phyloP scores from a whole-genome alignment of 1,140 invertebrate genomes.

The Drosophila kanapiae region DNA sequence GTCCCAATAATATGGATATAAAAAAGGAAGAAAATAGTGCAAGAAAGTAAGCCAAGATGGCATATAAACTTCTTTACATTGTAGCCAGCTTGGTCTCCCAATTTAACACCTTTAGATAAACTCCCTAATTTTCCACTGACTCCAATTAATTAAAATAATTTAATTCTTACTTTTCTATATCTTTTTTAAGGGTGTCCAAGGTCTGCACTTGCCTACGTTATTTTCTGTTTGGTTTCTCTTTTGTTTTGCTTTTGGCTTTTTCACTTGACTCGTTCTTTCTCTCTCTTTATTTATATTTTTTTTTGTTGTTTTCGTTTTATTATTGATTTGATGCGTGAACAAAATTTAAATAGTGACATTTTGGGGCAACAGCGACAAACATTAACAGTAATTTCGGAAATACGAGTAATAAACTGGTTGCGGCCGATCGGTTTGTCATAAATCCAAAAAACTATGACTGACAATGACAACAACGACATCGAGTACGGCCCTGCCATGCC shows the following conservation, averaged over 20 bases:
- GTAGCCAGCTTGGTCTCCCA: too few species aligned
- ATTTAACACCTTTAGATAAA: too few species aligned
- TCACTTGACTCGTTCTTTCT: constrained; percentile 57
- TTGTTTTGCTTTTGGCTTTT: constrained; percentile 66
- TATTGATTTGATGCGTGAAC: constrained; percentile 81
- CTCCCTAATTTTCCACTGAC: too few species aligned
- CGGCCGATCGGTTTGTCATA: constrained; percentile 66
- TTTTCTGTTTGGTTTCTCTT: constrained; percentile 59
- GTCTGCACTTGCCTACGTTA: constrained; percentile 8
- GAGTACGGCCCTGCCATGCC: constrained; percentile 49
- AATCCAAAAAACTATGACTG: constrained; percentile 68
- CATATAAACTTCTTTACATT: too few species aligned
- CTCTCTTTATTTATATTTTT: background rate
- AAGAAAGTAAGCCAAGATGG: too few species aligned
- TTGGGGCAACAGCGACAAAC: constrained; percentile 76
- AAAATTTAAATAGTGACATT: constrained; percentile 84
- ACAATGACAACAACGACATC: constrained; percentile 51
- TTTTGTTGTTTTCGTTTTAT: constrained; percentile 59
- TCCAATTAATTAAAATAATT: too few species aligned
- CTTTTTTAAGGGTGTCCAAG: constrained; percentile 51
- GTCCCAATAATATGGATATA: too few species aligned
- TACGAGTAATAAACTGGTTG: constrained; percentile 77
- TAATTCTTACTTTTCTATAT: too few species aligned
- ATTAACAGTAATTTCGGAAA: constrained; percentile 84
- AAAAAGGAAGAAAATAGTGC: too few species aligned